A percentile compares a stretch with the other conserved stretches of the same genome.
These are phyloP conservation scores for Coreius guichenoti DNA, from an alignment of 2,797 vertebrate genomes.

Conservation along the genomic window DNA sequence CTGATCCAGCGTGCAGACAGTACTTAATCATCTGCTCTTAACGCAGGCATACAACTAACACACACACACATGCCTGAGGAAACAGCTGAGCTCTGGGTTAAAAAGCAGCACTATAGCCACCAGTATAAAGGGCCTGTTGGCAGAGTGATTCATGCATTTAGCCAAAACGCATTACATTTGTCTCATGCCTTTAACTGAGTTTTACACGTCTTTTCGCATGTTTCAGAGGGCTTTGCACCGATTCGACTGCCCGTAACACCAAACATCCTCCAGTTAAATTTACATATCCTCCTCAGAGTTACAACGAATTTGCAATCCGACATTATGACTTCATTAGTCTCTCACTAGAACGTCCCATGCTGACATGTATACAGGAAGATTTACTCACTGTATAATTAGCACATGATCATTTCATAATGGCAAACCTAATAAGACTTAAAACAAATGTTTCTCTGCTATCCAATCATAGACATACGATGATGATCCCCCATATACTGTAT, in stretches of 20 bases:
- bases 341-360: not conserved
- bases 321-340: slow-evolving; percentile 21
- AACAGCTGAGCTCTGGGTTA: slow-evolving; percentile 55
- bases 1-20: slow-evolving; percentile 62
- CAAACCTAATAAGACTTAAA: not conserved
- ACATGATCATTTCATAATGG: not conserved
- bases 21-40: slow-evolving; percentile 62
- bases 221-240: slow-evolving; percentile 60
- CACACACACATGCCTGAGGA: slow-evolving; percentile 57
- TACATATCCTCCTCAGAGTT: slow-evolving; percentile 34
- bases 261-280: slow-evolving; percentile 45
- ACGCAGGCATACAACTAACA: slow-evolving; percentile 41
- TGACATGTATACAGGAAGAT: not conserved
- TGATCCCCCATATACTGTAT: not conserved
- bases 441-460: not conserved
- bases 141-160: slow-evolving; percentile 58
- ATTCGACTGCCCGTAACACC: slow-evolving; percentile 32
- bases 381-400: not conserved
- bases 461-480: not conserved
- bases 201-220: slow-evolving; percentile 49
- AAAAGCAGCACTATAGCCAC: slow-evolving; percentile 46
- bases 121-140: slow-evolving; percentile 51
- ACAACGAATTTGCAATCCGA: not conserved
- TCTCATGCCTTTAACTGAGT: slow-evolving; percentile 57
- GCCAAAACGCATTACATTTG: slow-evolving; percentile 59